A percentile compares a stretch with the other conserved stretches of the same genome.
phyloP scores from a whole-genome alignment of 2,113 vertebrate genomes.

The Myotis lucifugus region DNA sequence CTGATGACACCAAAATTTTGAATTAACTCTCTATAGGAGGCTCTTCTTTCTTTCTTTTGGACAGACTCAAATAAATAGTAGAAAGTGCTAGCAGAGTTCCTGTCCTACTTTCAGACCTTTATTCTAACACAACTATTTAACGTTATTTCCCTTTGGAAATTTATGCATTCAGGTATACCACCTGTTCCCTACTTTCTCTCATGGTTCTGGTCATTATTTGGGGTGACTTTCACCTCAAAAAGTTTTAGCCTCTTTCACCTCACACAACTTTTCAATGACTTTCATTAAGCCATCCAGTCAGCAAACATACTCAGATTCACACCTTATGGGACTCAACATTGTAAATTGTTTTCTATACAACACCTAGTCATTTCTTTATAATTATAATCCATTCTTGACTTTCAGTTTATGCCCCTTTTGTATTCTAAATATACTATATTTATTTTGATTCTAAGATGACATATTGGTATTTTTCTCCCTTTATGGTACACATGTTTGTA shows the following conservation, averaged over 20 bases:
- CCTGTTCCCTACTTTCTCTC: not conserved
- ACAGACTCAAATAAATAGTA: not conserved
- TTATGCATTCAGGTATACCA: not conserved
- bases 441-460: not conserved
- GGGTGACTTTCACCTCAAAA: not conserved
- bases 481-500: not conserved
- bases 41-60: not conserved
- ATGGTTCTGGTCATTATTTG: not conserved
- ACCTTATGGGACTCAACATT: not conserved
- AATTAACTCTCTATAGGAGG: not conserved
- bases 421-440: not conserved
- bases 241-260: not conserved
- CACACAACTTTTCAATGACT: not conserved
- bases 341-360: not conserved
- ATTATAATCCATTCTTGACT: not conserved
- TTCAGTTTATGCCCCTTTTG: rapidly evolving
- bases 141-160: not conserved
- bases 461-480: not conserved
- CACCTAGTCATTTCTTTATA: not conserved
- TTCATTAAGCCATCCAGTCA: not conserved
- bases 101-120: not conserved
- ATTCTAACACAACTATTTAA: not conserved
- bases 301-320: not conserved
- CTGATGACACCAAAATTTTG: not conserved
- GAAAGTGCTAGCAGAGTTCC: not conserved